Base-by-base conservation (phyloP, 2,797 vertebrate species). In the Neostethus bicornis region DNA sequence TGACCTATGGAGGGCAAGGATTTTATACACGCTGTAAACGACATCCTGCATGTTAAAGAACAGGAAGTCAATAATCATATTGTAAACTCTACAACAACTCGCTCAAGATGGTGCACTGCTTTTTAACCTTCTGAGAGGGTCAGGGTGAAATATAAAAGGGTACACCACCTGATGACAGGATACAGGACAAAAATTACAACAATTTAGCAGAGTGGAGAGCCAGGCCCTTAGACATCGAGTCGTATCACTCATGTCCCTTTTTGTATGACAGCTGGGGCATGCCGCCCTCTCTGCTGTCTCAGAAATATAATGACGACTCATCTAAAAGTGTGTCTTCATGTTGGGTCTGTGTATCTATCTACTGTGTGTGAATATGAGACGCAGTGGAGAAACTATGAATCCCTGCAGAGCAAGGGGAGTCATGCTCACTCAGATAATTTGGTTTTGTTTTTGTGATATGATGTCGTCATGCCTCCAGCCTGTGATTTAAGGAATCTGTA, bases 361-460 rank as follows among this genome's bases (percentile, higher is more conserved):
- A 20, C 19, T 4, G 72, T 70, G 32, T 51, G 19, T 41, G 31
- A 50, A 65, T 26, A n/a, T 61, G 50, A 25, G 42, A 57, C 51
- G 44, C 53, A 6, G 53, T 24, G 28, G 59, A 51, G 44, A 37
- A 19, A 58, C 12, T 41, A 31, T 58, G 47, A 5, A 7, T 45
- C 44, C 62, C 45, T 19, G 54, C 66, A 44, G 41, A 75, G 69
- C 63, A 72, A 61, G 60, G 58, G 34, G 66, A 73, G 58, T 70
- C 73, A 35, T 68, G 81, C 51, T 51, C 59, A 61, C 58, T 70
- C 70, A 48, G 70, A 60, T 61, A 52, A 76, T 78, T 51, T 70
- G 61, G 61, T 77, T 77, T 85, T 78, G 75, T 81, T 70, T 79
- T 60, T 37, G 66, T 75, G 81, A 86, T 77, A 82, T 51, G 68